Conservation (phyloP, 1,140 invertebrate genomes). For the Drosophila nikananu region DNA sequence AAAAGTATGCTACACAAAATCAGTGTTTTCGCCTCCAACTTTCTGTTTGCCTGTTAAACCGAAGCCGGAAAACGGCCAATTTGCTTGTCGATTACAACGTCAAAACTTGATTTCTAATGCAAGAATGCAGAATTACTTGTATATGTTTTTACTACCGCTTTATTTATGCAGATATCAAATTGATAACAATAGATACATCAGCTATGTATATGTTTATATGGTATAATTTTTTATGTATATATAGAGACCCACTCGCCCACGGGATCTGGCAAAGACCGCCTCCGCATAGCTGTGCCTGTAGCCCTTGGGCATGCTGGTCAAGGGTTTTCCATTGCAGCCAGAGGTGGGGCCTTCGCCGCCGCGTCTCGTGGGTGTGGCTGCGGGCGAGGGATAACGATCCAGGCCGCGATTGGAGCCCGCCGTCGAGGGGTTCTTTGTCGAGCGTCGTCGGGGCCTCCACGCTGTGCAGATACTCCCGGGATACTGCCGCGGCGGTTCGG, state of each 20-base stretch:
- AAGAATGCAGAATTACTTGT: too few relatives aligned
- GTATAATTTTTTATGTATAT: too few relatives aligned
- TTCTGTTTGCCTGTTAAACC: too few relatives aligned
- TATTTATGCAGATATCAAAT: conserved; percentile 79
- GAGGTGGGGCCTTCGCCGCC: conserved; percentile 14
- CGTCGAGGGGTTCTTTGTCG: conserved; percentile 47
- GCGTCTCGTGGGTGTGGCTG: conserved; percentile 51
- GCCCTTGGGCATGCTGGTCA: conserved; percentile 81
- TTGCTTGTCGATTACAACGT: too few relatives aligned
- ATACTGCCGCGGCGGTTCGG: conserved; percentile 46
- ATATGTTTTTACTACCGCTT: conserved; percentile 63
- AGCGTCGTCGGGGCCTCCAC: conserved; percentile 15
- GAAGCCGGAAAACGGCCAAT: too few relatives aligned
- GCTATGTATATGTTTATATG: conserved; percentile 51
- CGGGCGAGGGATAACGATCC: conserved; percentile 66
- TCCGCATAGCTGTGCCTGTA: conserved; percentile 87
- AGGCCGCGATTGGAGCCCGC: conserved; percentile 36
- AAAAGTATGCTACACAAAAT: too few relatives aligned
- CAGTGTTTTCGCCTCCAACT: too few relatives aligned
- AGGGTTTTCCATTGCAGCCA: conserved; percentile 47
- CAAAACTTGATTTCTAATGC: too few relatives aligned
- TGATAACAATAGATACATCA: conserved; percentile 80
- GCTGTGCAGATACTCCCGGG: conserved; percentile 62
- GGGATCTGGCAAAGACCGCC: conserved; percentile 80
- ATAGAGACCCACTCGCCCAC: conserved; percentile 80